Base-by-base conservation (phyloP, 1,140 invertebrate genomes). In the Trichonephila clavipes region DNA sequence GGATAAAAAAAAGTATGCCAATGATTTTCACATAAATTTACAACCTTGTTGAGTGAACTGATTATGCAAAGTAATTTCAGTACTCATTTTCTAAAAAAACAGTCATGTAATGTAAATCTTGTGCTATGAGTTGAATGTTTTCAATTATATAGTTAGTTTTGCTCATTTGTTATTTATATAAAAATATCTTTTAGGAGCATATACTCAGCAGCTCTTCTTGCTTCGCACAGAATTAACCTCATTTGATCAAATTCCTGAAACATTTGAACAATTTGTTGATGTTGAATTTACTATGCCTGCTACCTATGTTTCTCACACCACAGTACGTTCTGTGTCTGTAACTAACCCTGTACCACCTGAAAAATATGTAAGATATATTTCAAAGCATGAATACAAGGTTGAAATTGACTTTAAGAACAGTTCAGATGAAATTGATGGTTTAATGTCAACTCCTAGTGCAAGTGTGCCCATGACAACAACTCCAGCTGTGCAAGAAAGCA, bases 281-380 rank as follows among this genome's bases (percentile, higher is more conserved):
- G 98, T 99, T 10, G 98, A 99, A 96, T 99, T 99, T 96, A 99
- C 98, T 24, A 99, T 99, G 99, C 99, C 99, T 44, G 98, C 98
- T 85, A 99, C 99, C 61, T 99, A 99, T 95, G 98, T 99, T 85
- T 99, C 98, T 44, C 99, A 99, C 96, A 99, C 98, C 81, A 99
- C 99, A 24, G 98, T 99, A 94, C 97, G 99, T 94, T 99, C 98
- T 91, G 97, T 99, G 93, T 97, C 97, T 95, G 95, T 95, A 95
- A 97, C 98, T 94, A 98, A 97, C 94, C 98, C 98, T 94, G 98
- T 98, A 95, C 98, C 99, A 18, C 99, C 99, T 8, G 99, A 99
- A 96, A 99, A 99, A 96, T 99, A 99, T 96, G 99, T 99, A 10
- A 97, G 98, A 94, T 99, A 99, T 96, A 97, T 99, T 92, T 98